phyloP scores from a whole-genome alignment of 2,113 vertebrate species.

The Deroptyus accipitrinus region DNA sequence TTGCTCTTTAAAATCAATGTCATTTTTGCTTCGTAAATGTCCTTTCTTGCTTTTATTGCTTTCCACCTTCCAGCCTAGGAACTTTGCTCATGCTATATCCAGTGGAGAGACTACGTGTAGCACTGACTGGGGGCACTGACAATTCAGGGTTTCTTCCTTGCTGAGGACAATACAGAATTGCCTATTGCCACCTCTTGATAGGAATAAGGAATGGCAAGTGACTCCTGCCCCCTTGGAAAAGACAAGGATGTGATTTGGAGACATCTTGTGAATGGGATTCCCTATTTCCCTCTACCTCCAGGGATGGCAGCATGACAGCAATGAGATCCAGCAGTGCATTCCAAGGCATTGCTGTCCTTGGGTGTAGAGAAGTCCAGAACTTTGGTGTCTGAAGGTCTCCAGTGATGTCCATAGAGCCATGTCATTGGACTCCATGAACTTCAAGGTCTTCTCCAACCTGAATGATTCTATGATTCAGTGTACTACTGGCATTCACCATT shows the following conservation, averaged over 20 bases:
- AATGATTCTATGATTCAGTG: not conserved
- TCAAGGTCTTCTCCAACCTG: not conserved
- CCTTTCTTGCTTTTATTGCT: not conserved
- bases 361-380: not conserved
- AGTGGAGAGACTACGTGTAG: not conserved
- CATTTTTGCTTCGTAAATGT: not conserved
- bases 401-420: not conserved
- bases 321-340: not conserved
- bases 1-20: not conserved
- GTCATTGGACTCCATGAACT: not conserved
- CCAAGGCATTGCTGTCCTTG: not conserved
- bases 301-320: not conserved
- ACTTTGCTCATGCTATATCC: not conserved
- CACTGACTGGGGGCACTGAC: not conserved
- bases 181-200: not conserved
- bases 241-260: not conserved
- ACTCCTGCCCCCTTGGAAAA: not conserved
- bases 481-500: rapidly evolving
- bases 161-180: not conserved
- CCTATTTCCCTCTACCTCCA: rapidly evolving
- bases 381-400: not conserved
- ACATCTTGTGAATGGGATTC: not conserved
- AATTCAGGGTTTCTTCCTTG: not conserved
- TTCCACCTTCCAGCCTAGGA: not conserved
- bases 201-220: not conserved